A percentile compares a stretch with the other conserved stretches of the same genome.
phyloP scores from a whole-genome alignment of 2,888 invertebrate species.

The Epistrophe eligans region DNA sequence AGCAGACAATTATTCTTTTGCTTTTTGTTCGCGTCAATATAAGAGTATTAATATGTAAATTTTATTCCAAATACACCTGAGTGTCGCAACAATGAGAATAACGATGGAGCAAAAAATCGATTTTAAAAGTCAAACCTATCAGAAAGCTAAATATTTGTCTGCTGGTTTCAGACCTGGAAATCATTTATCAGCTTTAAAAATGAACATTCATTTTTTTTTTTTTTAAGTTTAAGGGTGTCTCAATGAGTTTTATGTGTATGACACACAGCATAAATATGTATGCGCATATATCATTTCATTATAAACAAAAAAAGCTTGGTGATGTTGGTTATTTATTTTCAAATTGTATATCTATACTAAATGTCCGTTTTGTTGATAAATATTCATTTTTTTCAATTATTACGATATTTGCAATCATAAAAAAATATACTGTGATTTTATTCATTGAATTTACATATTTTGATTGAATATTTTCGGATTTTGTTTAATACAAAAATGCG shows the following conservation, averaged over 20 bases:
- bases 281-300: too few species aligned
- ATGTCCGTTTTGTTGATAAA: slow-evolving; percentile 2
- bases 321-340: background rate
- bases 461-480: slow-evolving; percentile 19
- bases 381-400: background rate
- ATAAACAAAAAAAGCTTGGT: background rate
- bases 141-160: background rate
- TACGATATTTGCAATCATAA: background rate
- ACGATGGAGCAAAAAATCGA: slow-evolving; percentile 4
- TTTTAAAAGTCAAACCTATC: background rate
- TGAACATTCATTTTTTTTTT: background rate
- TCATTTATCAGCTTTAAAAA: background rate
- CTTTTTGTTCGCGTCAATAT: background rate
- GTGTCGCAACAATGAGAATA: background rate
- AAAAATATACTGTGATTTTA: background rate
- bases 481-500: background rate
- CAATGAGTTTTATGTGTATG: background rate
- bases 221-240: background rate
- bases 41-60: slow-evolving; percentile 1
- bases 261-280: too few species aligned
- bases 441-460: slow-evolving; percentile 17
- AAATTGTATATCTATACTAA: background rate
- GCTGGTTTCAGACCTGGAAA: background rate
- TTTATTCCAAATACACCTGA: slow-evolving; percentile 11
- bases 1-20: background rate